Evolutionary conservation across 2,797 vertebrate genomes (phyloP), one percentile per base, ranked within the genome.

Genomic region (Galaxias olidus): DNA sequence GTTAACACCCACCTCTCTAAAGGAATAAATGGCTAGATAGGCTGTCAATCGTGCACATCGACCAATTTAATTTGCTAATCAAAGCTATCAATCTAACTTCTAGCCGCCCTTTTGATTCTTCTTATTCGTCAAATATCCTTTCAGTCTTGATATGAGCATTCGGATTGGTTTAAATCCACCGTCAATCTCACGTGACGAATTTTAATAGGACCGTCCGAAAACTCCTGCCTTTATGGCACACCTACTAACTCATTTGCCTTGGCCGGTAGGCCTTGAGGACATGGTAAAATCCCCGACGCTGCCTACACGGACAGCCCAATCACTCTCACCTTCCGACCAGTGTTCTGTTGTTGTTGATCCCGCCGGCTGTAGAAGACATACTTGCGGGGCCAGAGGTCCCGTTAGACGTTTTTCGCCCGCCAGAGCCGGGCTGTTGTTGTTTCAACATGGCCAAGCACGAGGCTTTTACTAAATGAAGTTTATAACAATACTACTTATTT

Each of bases 351-450:
- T 84, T 86, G 89, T 83, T 92, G 71, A 85, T 86, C 67, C 89
- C 87, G 75, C 86, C 85, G 77, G 87, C 80, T 66, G 92, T 82
- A 48, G 92, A 88, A 74, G 92, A 89, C 89, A 92, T 88, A 57
- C 86, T 85, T 59, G 82, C 71, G 70, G 90, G 89, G 78, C 88
- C 90, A 68, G 90, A 84, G 64, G 90, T 92, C 72, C 92, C 91
- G 79, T 93, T 93, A 18, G 92, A 89, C 48, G 92, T 82, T 77
- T 93, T 93, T 68, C 92, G 91, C 81, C 92, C 92, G 77, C 90
- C 85, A 56, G 91, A 90, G 76, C 89, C 88, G 81, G 91, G 74
- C 72, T 92, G 90, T 81, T 91, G 91, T 79, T 87, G 88, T 86
- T 92, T 91, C 81, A 91, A 86, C 90, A 92, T 92, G 69, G 82